Evolutionary conservation across 2,113 vertebrate genomes (phyloP), one percentile per base, ranked within the genome.

Genomic region (Trogon surrucura): DNA sequence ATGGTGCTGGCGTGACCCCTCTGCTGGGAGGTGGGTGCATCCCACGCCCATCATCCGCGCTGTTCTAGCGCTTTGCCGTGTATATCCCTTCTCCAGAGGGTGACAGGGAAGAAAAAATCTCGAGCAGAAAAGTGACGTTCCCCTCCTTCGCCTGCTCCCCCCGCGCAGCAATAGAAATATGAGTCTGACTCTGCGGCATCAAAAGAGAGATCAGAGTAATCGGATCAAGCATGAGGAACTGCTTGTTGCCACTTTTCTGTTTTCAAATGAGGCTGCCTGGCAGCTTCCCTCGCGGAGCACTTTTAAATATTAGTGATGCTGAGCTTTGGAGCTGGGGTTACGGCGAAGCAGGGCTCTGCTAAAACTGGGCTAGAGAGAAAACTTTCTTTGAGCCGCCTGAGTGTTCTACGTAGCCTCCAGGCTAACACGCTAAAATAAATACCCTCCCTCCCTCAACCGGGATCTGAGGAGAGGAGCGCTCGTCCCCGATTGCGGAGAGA

Each of bases 151-250:
- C 89, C 82, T 88, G 34, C 86, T 96, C 57, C 95, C 89, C 85
- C 86, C 32, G 2, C 58, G 80, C 89, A 36, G 82, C 89, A 94
- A 95, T 88, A 97, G 97, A 96, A 97, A 97, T 96, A 82, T 44
- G 92, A 95, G 94, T 70, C 60, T 29, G 93, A 97, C 90, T 88
- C 93, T 94, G 86, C 88, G 67, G 97, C 93, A 95, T 97, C 96
- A 96, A 96, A 97, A 97, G 96, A 80, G 91, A 96, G 97, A 98
- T 98, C 97, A 96, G 83, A 93, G 97, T 94, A 92, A 96, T 97
- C 58, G 72, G 96, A 98, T 98, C 96, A 96, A 94, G 94, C 92
- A 56, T 62, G 96, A 97, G 95, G 66, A 98, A 94, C 96, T 93
- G 95, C 97, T 97, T 97, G 93, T 97, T 97, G 97, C 91, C 9